phyloP scores from a whole-genome alignment of 92 coral and sea anemone genomes.

The Phenganax marumi region DNA sequence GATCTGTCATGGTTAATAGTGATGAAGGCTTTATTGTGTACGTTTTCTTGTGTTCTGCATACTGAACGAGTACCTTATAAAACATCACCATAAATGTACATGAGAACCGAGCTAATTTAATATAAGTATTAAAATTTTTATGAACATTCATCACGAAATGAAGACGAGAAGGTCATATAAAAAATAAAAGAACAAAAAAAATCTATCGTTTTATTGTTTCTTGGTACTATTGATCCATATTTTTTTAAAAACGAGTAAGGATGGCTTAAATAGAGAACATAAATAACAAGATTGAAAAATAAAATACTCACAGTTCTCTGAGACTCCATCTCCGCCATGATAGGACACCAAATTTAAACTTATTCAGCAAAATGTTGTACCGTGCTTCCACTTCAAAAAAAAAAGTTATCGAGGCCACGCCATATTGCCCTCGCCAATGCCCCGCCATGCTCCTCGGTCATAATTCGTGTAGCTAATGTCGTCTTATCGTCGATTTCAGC shows the following conservation, averaged over 20 bases:
- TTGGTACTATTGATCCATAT: neutral
- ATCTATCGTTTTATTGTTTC: neutral
- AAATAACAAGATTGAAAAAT: slow-evolving; percentile 3
- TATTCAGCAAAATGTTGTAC: no score
- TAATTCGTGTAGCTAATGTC: no score
- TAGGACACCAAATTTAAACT: no score
- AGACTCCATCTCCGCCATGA: no score
- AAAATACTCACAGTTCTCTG: no score
- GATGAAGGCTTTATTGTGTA: neutral
- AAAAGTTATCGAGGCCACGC: no score
- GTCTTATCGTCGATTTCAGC: no score
- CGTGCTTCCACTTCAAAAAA: no score
- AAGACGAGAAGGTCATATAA: neutral
- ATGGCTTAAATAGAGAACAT: neutral
- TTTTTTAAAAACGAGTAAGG: neutral
- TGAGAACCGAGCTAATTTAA: no score
- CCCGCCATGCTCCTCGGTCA: no score
- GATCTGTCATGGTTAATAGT: neutral
- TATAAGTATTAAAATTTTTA: neutral
- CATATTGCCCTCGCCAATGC: no score
- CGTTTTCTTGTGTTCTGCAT: neutral
- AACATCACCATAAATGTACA: no score
- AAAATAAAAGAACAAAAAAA: neutral
- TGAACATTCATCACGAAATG: neutral
- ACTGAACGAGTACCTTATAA: neutral